These are phyloP conservation scores for Rallus crepitans DNA, from an alignment of 2,797 vertebrate genomes.

Conservation along the genomic window DNA sequence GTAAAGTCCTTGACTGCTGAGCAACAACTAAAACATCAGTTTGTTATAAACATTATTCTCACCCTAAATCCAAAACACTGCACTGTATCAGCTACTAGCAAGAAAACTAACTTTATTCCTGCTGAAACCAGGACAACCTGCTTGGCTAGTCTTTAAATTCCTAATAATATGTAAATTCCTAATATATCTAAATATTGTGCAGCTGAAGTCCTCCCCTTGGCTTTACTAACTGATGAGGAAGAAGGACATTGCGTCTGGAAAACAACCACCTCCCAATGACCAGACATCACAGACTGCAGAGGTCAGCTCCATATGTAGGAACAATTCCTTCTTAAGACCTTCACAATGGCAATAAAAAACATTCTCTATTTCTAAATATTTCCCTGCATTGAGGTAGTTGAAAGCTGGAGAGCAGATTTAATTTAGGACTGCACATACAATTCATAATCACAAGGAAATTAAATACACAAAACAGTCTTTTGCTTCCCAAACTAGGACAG, in stretches of 20 bases:
- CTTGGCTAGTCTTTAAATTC: not conserved
- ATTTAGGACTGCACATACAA: not conserved
- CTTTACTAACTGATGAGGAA: not conserved
- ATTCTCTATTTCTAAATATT: not conserved
- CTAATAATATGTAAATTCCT: not conserved
- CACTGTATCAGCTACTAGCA: no score
- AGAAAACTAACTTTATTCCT: no score
- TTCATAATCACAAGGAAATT: not conserved
- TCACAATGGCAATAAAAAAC: not conserved
- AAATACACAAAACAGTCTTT: not conserved
- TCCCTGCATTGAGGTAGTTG: not conserved
- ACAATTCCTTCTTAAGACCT: not conserved
- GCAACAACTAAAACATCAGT: no score
- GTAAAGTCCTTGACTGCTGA: no score
- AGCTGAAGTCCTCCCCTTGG: not conserved
- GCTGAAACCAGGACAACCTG: no score
- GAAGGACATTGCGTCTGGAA: not conserved
- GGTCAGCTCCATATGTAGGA: not conserved
- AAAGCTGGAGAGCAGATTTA: not conserved
- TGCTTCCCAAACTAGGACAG: not conserved
- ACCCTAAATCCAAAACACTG: no score
- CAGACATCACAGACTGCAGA: not conserved
- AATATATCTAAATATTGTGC: no score
- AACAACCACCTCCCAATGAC: not conserved
- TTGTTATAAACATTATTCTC: no score